Evolutionary conservation across 2,113 vertebrate species (phyloP).

Genomic region (Caretta caretta): DNA sequence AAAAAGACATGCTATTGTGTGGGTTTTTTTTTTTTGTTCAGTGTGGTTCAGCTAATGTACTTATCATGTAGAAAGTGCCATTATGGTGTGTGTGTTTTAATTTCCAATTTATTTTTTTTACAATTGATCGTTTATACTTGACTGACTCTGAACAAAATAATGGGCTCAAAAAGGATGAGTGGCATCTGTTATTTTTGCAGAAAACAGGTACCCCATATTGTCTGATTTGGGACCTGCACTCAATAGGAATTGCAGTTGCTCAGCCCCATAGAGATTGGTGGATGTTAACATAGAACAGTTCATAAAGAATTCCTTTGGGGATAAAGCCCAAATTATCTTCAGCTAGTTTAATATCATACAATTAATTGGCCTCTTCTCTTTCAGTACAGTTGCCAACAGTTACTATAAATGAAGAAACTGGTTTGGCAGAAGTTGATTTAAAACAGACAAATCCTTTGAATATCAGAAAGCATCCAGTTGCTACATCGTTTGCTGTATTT

Average conservation of each 20-base stretch:
- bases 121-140: neutral
- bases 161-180: neutral
- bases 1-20: neutral
- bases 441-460: conserved; percentile 85
- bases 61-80: neutral
- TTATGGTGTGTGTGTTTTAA: neutral
- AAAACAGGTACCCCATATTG: neutral
- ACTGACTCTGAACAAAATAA: neutral
- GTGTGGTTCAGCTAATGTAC: neutral
- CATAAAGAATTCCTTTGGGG: neutral
- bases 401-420: conserved; percentile 88
- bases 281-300: neutral
- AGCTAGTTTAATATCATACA: neutral
- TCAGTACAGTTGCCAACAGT: conserved; percentile 90
- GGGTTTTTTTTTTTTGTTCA: neutral
- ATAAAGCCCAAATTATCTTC: too few relatives aligned
- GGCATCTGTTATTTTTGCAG: neutral
- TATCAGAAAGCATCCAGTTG: conserved; percentile 87
- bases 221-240: neutral
- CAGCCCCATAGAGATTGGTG: neutral
- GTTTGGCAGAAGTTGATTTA: conserved; percentile 87
- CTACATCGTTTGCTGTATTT: conserved; percentile 92
- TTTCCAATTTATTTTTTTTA: neutral
- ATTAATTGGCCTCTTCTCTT: neutral
- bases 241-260: neutral